phyloP scores from a whole-genome alignment of 2,797 vertebrate genomes.

The Mus spretus region DNA sequence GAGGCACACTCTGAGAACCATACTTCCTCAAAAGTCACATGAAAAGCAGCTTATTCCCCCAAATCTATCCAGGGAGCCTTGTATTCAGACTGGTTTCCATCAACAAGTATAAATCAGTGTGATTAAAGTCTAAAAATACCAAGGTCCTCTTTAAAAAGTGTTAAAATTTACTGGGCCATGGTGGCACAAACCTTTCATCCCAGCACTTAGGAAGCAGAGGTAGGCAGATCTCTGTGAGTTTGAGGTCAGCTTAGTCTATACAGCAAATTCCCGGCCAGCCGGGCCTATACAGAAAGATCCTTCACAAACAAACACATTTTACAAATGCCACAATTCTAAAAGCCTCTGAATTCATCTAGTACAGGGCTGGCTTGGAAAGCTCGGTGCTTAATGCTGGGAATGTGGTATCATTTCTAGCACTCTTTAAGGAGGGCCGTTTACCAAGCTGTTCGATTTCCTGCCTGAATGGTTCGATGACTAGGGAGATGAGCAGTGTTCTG shows the following conservation, averaged over 20 bases:
- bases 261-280: neutral
- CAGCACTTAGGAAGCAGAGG: neutral
- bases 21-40: fast-evolving
- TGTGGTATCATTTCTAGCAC: neutral
- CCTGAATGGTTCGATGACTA: neutral
- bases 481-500: slow-evolving; percentile 69
- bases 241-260: neutral
- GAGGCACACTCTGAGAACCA: neutral
- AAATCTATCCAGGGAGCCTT: neutral
- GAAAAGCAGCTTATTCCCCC: neutral
- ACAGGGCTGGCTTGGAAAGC: neutral
- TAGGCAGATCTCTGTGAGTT: too few species aligned
- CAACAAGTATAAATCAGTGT: neutral
- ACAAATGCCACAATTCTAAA: neutral
- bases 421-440: slow-evolving; percentile 19
- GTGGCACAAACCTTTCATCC: neutral
- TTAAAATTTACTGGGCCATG: neutral
- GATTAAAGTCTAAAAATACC: neutral
- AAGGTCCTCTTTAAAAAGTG: slow-evolving; percentile 44
- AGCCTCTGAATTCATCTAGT: neutral
- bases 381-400: neutral
- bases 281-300: neutral
- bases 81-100: neutral
- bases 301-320: neutral
- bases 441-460: slow-evolving; percentile 35